Percentiles rank a stretch among this genome's conserved stretches.
These are phyloP conservation scores for Nilaparvata lugens DNA, from an alignment of 1,140 invertebrate genomes.

Conservation along the genomic window DNA sequence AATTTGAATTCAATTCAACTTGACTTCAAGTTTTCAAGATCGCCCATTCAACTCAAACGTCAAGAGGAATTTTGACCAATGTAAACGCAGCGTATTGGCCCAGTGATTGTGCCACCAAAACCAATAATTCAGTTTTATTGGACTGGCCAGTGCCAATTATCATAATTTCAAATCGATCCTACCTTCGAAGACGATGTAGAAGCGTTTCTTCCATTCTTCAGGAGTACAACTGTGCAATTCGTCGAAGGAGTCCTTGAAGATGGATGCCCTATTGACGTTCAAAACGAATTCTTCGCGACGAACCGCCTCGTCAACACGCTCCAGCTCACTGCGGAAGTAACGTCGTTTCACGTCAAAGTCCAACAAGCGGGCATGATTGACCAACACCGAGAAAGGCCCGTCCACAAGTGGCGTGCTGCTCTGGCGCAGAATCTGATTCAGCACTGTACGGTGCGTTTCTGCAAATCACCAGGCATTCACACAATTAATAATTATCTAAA, in stretches of 20 bases:
- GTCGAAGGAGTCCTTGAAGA: slow-evolving; percentile 88
- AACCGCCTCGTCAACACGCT: slow-evolving; percentile 67
- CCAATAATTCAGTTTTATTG: too few species aligned
- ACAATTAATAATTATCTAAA: slow-evolving; percentile 22
- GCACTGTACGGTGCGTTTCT: slow-evolving; percentile 82
- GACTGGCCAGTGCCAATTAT: too few species aligned
- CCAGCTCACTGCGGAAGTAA: slow-evolving; percentile 82
- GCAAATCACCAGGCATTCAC: too few species aligned
- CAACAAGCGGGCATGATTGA: slow-evolving; percentile 79
- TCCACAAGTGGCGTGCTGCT: slow-evolving; percentile 76
- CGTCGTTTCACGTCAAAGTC: slow-evolving; percentile 90
- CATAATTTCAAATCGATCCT: slow-evolving; percentile 21
- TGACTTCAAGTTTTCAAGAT: too few species aligned
- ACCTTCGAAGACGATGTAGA: slow-evolving; percentile 94
- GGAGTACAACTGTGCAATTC: slow-evolving; percentile 74
- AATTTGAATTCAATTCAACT: too few species aligned
- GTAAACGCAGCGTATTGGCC: too few species aligned
- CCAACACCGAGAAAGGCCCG: slow-evolving; percentile 81
- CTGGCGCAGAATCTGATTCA: slow-evolving; percentile 87
- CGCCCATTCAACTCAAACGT: too few species aligned
- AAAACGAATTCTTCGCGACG: slow-evolving; percentile 85
- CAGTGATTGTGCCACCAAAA: too few species aligned
- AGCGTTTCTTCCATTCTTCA: slow-evolving; percentile 90
- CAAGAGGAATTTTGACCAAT: too few species aligned
- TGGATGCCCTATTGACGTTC: slow-evolving; percentile 74